Base-by-base conservation (phyloP, 2,888 invertebrate species). In the Eupeodes luniger region DNA sequence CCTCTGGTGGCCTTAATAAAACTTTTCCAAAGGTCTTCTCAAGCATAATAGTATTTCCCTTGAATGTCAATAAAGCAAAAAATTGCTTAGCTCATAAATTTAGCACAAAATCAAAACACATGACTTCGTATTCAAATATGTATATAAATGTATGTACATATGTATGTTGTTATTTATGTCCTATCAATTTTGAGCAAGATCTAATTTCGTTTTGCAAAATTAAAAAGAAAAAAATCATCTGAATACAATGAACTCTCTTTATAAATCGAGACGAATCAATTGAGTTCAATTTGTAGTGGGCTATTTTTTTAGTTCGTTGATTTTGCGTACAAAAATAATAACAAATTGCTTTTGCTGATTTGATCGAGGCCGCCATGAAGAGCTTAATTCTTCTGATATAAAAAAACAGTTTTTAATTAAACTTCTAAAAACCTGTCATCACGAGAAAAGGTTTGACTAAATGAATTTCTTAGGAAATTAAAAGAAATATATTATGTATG, bases 241-340 rank as follows among this genome's bases (percentile, higher is more conserved):
- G 66, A 62, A 87, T 80, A 83, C 86, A 83, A 83, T 83, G 83
- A 83, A 79, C 83, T 16, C 83, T 27, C 70, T 66, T 59, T 9
- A 47, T 59, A 59, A 51, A 80, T 57, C 66, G 86, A 79, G 76
- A 84, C 87, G 66, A 74, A 87, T 87, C 87, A 84, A 84, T 87
- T 84, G 84, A 87, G 80, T 77, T 84, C 80, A 87, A 87, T 87
- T 87, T 51, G 84, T 66, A 16, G 66, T 40, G 66, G 66, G 84
- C 84, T 82, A 75, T 82, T 51, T 53, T 66, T n/a, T 44, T 34
- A 49, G 40, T 75, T 51, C n/a, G 9, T 76, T 59, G 51, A 57
- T 34, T 44, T 53, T 53, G 12, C 7, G 9, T n/a, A 61, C n/a
- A 57, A 19, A 19, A 19, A 19, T 19, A 19, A 19, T 19, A 19